Percentiles rank a stretch among this genome's conserved stretches.
Evolutionary conservation across 2,888 invertebrate genomes (phyloP).

Genomic region (Beris morrisii): DNA sequence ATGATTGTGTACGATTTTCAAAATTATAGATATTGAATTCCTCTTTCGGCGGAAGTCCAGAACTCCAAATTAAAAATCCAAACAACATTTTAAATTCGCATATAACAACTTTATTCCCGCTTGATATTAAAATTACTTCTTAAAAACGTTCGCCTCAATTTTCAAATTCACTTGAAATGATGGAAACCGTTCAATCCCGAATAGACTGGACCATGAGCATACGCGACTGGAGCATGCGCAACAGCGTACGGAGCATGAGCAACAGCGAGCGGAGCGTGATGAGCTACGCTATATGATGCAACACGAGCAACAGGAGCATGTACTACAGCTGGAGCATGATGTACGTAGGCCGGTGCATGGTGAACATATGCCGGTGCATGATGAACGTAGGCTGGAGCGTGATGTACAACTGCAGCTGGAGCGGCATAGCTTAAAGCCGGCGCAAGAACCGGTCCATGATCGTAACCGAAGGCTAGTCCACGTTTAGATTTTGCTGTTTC

Average conservation of each 20-base stretch:
- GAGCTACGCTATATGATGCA: conserved; percentile 18
- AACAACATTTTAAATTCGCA: no score
- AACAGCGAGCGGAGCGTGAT: conserved; percentile 12
- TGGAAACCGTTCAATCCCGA: conserved; percentile 7
- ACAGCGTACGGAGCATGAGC: conserved; percentile 23
- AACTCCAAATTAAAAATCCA: no score
- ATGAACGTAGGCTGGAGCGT: conserved; percentile 15
- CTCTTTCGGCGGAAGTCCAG: no score
- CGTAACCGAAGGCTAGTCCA: conserved; percentile 24
- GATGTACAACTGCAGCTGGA: conserved; percentile 13
- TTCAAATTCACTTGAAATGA: conserved; percentile 30
- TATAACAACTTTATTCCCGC: no score
- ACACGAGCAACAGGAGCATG: conserved; percentile 19
- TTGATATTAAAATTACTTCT: no score
- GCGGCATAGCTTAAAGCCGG: conserved; percentile 10
- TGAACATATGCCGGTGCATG: conserved; percentile 9
- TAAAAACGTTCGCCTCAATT: background rate
- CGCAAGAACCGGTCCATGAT: conserved; percentile 28
- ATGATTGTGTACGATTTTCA: no score
- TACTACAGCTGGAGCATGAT: conserved; percentile 20
- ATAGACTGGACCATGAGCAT: conserved; percentile 24
- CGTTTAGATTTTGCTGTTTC: conserved; percentile 24
- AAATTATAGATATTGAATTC: no score
- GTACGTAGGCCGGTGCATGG: conserved; percentile 4
- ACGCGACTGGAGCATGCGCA: conserved; percentile 15